Evolutionary conservation across 2,797 vertebrate species (phyloP).

Genomic region (Psittacula echo): DNA sequence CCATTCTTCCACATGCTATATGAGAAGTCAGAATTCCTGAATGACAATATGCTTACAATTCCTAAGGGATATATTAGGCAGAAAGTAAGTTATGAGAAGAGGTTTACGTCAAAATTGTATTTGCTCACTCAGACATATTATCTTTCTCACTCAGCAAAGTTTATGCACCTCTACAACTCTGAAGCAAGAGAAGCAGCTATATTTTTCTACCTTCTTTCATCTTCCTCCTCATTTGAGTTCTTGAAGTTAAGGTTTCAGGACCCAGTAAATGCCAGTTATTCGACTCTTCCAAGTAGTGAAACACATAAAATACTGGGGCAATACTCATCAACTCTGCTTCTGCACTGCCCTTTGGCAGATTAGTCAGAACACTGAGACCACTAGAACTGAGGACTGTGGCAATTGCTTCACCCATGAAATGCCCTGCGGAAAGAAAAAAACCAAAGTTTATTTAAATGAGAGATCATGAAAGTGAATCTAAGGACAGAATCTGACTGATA

Average conservation of each 20-base stretch:
- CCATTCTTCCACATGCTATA: conserved; percentile 87
- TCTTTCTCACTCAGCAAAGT: background rate
- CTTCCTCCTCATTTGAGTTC: conserved; percentile 75
- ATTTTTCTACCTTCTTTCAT: conserved; percentile 84
- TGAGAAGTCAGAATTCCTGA: conserved; percentile 79
- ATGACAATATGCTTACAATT: conserved; percentile 83
- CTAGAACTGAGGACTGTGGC: conserved; percentile 73
- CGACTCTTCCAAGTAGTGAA: conserved; percentile 83
- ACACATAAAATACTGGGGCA: conserved; percentile 83
- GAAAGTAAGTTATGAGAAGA: background rate
- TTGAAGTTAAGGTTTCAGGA: conserved; percentile 32
- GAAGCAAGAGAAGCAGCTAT: background rate
- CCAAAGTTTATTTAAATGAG: background rate
- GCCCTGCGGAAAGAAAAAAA: conserved; percentile 75
- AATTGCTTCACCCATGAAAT: conserved; percentile 84
- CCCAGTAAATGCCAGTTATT: conserved; percentile 81
- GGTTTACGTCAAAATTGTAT: background rate
- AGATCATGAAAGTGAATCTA: background rate
- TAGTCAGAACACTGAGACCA: conserved; percentile 77
- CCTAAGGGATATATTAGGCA: conserved; percentile 71
- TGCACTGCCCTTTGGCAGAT: conserved; percentile 83
- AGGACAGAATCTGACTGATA: background rate
- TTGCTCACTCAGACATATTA: background rate
- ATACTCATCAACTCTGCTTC: conserved; percentile 82
- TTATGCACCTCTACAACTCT: background rate